A percentile compares a stretch with the other conserved stretches of the same genome.
Conservation (phyloP, 2,797 vertebrate species). For the Notolabrus celidotus region DNA sequence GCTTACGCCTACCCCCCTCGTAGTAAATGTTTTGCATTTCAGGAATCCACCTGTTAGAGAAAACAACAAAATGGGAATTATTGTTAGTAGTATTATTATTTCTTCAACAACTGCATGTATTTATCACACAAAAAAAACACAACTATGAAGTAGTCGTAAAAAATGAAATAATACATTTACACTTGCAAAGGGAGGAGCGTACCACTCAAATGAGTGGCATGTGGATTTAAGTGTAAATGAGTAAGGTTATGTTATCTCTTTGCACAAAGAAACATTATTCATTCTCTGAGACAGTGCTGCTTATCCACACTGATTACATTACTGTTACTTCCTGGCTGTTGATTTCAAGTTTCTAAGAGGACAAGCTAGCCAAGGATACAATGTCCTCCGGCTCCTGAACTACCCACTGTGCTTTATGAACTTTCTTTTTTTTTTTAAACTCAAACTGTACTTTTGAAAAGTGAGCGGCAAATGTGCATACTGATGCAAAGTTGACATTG, state of each 20-base stretch:
- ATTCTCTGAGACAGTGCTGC: not conserved
- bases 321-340: not conserved
- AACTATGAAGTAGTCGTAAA: not conserved
- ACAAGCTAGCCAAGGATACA: not conserved
- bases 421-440: not conserved
- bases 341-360: not conserved
- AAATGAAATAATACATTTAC: not conserved
- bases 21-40: constrained; percentile 89
- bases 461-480: not conserved
- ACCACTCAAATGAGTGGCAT: not conserved
- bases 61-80: constrained; percentile 10
- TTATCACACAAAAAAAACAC: not conserved
- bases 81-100: not conserved
- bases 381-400: not conserved
- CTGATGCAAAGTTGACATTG: not conserved
- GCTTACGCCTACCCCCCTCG: constrained; percentile 82
- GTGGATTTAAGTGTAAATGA: not conserved
- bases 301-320: no score
- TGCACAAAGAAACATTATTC: not conserved
- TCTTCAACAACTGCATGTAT: no score
- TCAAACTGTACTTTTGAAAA: not conserved
- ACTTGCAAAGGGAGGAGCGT: no score
- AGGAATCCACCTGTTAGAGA: constrained; percentile 86
- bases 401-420: not conserved
- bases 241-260: not conserved